Evolutionary conservation across 2,797 vertebrate genomes (phyloP), one percentile per base, ranked within the genome.

Genomic region (Arctocebus calabarensis): DNA sequence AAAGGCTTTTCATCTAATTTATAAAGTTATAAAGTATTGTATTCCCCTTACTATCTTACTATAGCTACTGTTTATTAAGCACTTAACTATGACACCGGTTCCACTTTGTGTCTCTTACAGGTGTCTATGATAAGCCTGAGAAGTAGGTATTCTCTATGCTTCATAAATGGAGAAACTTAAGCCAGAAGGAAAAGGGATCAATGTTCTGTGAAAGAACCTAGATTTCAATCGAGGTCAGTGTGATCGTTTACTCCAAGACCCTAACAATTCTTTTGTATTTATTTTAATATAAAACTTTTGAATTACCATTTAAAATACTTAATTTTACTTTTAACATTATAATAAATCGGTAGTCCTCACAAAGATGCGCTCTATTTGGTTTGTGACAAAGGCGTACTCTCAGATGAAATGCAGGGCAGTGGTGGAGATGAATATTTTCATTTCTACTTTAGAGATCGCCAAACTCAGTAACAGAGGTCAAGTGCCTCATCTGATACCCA

Each of bases 221-320:
- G 45, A 45, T 90, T 90, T 90, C 71, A 59, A 5, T 89, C 82
- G 82, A 73, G 29, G 29, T 81, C 43, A 71, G 16, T 85, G 7
- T 93, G 55, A 82, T 64, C 43, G 48, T 93, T 90, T 77, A 52
- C 45, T 73, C 20, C 57, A 66, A 79, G n/a, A 57, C 5, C 64
- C 32, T 78, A 88, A 81, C 84, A 12, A 22, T 86, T 68, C 43
- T 88, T 88, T 81, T 71, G 34, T 70, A 19, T 89, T 84, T 93
- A 75, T 85, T 84, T 92, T 75, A 78, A 86, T 61, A 74, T 29
- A 77, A 86, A 90, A 92, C 57, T 81, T 90, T 62, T 75, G 23
- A 71, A 70, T n/a, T 25, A 40, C 34, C 1, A 23, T 17, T 96
- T 62, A n/a, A 59, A 68, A 86, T 37, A 73, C n/a, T 92, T 66